These are phyloP conservation scores for Nemotelus pantherinus DNA, from an alignment of 2,888 invertebrate genomes.

Conservation along the genomic window DNA sequence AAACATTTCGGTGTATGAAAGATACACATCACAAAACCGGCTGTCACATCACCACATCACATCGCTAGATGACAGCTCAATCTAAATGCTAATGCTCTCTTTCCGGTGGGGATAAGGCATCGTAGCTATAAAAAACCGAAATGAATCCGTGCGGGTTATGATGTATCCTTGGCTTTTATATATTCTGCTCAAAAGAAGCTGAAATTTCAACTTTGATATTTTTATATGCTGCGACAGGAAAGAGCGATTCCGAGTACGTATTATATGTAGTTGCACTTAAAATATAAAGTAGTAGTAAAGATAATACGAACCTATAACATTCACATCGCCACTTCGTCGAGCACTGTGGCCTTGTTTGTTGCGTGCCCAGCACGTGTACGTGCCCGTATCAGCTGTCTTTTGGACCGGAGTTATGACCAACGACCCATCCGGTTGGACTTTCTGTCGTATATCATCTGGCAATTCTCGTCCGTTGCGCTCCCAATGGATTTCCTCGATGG, in stretches of 20 bases:
- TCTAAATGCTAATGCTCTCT: constrained; percentile 41
- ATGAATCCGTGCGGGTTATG: constrained; percentile 19
- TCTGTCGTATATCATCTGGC: constrained; percentile 82
- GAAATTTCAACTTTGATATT: constrained; percentile 27
- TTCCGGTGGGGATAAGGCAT: constrained; percentile 30
- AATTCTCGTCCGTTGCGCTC: constrained; percentile 77
- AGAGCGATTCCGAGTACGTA: neutral
- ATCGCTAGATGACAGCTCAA: constrained; percentile 39
- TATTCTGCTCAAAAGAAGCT: constrained; percentile 15
- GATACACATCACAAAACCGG: neutral
- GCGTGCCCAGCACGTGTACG: constrained; percentile 82
- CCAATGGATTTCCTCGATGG: constrained; percentile 83
- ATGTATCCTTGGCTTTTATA: constrained; percentile 20
- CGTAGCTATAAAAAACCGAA: constrained; percentile 29
- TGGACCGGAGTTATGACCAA: constrained; percentile 80
- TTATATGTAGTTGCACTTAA: constrained; percentile 27
- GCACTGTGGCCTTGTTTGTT: constrained; percentile 82
- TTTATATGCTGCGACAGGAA: neutral
- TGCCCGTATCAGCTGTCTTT: constrained; percentile 78
- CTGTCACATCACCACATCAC: constrained; percentile 17
- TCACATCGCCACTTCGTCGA: constrained; percentile 77
- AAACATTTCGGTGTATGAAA: neutral
- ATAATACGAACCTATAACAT: constrained; percentile 75
- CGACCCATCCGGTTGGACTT: constrained; percentile 78
- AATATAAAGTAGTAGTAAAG: constrained; percentile 23